Evolutionary conservation across 1,140 invertebrate genomes (phyloP), one percentile per base, ranked within the genome.

Genomic region (Leptinotarsa texana): DNA sequence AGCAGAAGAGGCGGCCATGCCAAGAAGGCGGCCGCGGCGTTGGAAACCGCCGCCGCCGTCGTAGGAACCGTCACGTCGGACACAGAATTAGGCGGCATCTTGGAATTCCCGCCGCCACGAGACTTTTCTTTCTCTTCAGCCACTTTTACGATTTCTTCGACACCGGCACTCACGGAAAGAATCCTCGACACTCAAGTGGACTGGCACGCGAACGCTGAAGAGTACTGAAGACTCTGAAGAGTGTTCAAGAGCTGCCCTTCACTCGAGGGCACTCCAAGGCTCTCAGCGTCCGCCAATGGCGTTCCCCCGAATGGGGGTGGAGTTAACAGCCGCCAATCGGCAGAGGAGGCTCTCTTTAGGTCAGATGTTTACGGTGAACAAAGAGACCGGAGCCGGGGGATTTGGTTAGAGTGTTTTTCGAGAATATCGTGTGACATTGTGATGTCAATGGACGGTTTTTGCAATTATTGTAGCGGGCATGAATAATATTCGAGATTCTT

Each of bases 221-320:
- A 82, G 77, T 76, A 79, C 80, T 85, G 79, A 82, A 83, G 82
- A 82, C 81, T 83, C 83, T 84, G 83, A 83, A 84, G 82, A 82
- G 82, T 74, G 77, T 79, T 83, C 78, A 82, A 83, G 82, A 83
- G 81, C 76, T 76, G 77, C 79, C 80, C 82, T 83, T 80, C 79
- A 82, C 76, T 83, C 75, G 80, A 82, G 78, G 78, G 79, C 78
- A 77, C 79, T 81, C 76, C 78, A 81, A 80, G 75, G 77, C 80
- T 82, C 82, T 80, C 78, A 74, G 80, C 71, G 78, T n/a, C 77
- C 47, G 74, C 82, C 83, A 83, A 84, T 83, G 13, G 70, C 49
- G 22, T 68, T 6, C 15, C n/a, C 24, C 49, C 66, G 13, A 13
- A 15, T 18, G 21, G 75, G 79, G 83, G 83, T 74, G 82, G 82